phyloP scores from a whole-genome alignment of 2,797 vertebrate species.

The Heteromormyrus szaboi region DNA sequence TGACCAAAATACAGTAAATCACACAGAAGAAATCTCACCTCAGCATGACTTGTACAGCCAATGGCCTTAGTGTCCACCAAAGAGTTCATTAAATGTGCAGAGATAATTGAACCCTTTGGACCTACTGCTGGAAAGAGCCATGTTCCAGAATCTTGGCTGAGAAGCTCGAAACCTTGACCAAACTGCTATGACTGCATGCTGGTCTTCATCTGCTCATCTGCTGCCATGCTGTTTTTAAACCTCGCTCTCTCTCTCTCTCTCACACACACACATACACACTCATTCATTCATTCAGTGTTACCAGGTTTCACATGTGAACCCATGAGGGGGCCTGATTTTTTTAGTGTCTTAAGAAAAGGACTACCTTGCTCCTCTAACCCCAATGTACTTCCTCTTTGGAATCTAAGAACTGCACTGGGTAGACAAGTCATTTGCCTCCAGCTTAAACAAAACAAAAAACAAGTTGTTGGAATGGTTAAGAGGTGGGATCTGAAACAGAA shows the following conservation, averaged over 20 bases:
- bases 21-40: conserved; percentile 22
- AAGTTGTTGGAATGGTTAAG: not conserved
- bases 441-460: not conserved
- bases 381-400: not conserved
- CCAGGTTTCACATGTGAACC: not conserved
- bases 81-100: not conserved
- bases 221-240: not conserved
- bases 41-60: not conserved
- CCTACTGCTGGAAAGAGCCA: not conserved
- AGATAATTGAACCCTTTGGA: conserved; percentile 13
- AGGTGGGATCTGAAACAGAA: not conserved
- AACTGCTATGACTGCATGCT: conserved; percentile 23
- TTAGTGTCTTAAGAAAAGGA: not conserved
- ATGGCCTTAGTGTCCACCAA: not conserved
- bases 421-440: not conserved
- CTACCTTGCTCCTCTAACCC: not conserved
- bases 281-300: not conserved
- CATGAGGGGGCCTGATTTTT: not conserved
- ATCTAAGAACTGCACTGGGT: not conserved
- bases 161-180: not conserved
- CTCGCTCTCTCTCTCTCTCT: not conserved
- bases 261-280: not conserved
- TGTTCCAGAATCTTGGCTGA: conserved; percentile 24
- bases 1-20: conserved; percentile 12
- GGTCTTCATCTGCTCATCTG: not conserved